Conservation (phyloP, 2,113 vertebrate species). For the Indicator maculatus region DNA sequence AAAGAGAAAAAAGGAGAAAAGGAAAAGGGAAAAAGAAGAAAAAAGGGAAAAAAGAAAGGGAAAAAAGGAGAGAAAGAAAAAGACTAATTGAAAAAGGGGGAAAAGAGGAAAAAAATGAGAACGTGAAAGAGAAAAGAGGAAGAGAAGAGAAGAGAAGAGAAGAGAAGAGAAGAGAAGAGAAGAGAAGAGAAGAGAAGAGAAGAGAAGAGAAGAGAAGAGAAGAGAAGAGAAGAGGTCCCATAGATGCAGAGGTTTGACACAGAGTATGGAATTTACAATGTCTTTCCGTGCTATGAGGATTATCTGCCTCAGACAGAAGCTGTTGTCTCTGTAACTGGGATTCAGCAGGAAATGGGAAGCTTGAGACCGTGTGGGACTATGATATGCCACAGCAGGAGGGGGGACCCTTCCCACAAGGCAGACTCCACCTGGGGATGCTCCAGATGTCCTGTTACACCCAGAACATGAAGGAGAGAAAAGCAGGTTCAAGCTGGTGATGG, state of each 20-base stretch:
- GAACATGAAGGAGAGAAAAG: not conserved
- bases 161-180: no score
- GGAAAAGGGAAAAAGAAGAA: not conserved
- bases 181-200: no score
- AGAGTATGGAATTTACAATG: not conserved
- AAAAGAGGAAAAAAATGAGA: no score
- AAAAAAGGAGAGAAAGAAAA: not conserved
- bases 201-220: not conserved
- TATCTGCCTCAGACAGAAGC: not conserved
- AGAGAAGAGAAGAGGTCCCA: not conserved
- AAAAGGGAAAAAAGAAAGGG: not conserved
- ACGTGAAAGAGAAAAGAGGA: no score
- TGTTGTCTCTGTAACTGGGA: not conserved
- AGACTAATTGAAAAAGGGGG: no score
- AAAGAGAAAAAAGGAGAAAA: not conserved
- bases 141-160: rapidly evolving
- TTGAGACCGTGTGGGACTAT: not conserved
- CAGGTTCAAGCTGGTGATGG: not conserved
- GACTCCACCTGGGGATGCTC: not conserved
- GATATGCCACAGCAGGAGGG: not conserved
- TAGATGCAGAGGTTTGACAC: not conserved
- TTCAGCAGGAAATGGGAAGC: not conserved
- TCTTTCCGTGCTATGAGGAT: not conserved
- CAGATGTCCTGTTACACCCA: not conserved
- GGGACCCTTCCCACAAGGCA: not conserved